Evolutionary conservation across 2,797 vertebrate species (phyloP), one percentile per base, ranked within the genome.

Genomic region (Gastrophryne carolinensis): DNA sequence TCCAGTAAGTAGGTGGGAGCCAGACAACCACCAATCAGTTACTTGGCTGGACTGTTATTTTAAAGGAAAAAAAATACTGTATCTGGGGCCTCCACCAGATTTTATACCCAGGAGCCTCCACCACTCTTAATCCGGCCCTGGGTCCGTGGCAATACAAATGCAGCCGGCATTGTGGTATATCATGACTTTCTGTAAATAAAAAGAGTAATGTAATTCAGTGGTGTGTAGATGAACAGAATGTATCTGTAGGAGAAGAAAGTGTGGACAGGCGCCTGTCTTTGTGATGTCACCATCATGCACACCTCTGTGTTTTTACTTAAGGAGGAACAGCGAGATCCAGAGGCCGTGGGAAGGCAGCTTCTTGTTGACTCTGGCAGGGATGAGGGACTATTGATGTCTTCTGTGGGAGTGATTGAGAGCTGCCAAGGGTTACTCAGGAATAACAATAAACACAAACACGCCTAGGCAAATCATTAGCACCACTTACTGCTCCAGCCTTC

Each of bases 371-470:
- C 66, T 75, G 73, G 73, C 73, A 62, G 23, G 13, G 1, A 17
- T 30, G 7, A 29, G 37, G 5, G 9, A 30, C 15, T 12, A 75
- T 53, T 75, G 57, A 61, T 69, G 73, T 41, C 41, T 75, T 67
- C 27, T 23, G 30, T 57, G 13, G 17, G 17, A 11, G 19, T 34
- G 19, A 19, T 2, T 15, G 27, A 26, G 26, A 21, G 30, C 70
- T 3, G 10, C 60, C 3, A 44, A 23, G 54, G 65, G 19, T 32
- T 68, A 60, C 44, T 69, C 44, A 61, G 57, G 41, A 75, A 75
- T 62, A 75, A 75, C 56, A 75, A 69, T 69, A 68, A 67, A 75
- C 32, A 75, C 30, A 30, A 13, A 27, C 65, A 62, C 73, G 29
- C 73, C 65, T 53, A 41, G 41, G 19, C 34, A 26, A 17, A 62